A percentile compares a stretch with the other conserved stretches of the same genome.
Evolutionary conservation across 2,113 vertebrate genomes (phyloP).

Genomic region (Sardina pilchardus): DNA sequence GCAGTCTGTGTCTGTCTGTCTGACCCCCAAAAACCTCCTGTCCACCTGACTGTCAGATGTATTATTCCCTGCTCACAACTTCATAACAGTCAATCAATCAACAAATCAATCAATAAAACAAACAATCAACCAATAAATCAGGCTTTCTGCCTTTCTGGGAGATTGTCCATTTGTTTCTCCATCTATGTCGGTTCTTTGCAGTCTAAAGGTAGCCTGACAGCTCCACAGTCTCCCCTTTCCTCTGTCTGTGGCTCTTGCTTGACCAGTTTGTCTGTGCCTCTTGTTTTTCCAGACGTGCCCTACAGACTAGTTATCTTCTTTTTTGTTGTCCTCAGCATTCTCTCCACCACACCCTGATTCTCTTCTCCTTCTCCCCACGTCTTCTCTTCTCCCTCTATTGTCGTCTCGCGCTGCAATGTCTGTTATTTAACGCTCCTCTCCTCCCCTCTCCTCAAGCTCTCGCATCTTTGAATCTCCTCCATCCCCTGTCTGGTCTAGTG

Average conservation of each 20-base stretch:
- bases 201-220: background rate
- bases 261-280: background rate
- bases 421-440: background rate
- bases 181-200: slow-evolving; percentile 5
- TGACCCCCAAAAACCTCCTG: background rate
- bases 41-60: background rate
- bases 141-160: background rate
- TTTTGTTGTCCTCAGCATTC: background rate
- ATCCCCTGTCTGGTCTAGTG: slow-evolving; percentile 10
- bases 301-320: background rate
- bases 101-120: background rate
- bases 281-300: background rate
- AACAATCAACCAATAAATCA: background rate
- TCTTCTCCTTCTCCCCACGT: background rate
- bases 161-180: background rate
- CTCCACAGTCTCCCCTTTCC: background rate
- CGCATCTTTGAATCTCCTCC: background rate
- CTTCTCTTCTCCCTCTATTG: background rate
- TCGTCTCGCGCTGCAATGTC: background rate
- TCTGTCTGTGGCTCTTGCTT: background rate
- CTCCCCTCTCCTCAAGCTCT: slow-evolving; percentile 1
- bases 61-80: background rate
- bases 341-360: background rate
- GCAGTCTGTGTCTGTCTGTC: background rate
- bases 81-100: background rate